These are phyloP conservation scores for Bos javanicus DNA, from an alignment of 2,113 vertebrate species.

Conservation along the genomic window DNA sequence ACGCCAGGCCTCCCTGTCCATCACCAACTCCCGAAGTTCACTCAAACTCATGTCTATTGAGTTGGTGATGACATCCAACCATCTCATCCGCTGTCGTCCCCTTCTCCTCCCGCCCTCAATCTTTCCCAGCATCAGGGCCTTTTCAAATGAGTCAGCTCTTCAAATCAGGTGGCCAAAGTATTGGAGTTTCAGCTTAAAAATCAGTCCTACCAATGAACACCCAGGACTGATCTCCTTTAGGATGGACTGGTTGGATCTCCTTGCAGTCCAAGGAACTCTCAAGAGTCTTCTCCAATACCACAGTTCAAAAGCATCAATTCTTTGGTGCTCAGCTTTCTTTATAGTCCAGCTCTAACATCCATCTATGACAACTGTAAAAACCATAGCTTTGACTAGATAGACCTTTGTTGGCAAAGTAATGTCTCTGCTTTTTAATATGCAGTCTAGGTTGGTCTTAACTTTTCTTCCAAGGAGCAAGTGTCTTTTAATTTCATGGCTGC, in stretches of 20 bases:
- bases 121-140: background rate
- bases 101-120: background rate
- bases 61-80: background rate
- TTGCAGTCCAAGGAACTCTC: background rate
- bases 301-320: background rate
- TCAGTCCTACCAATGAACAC: background rate
- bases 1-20: background rate
- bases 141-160: background rate
- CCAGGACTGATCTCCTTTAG: background rate
- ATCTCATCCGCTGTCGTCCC: background rate
- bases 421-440: background rate
- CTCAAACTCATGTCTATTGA: background rate
- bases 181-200: background rate
- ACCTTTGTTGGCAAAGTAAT: background rate
- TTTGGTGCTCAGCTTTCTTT: background rate
- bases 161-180: fast-evolving
- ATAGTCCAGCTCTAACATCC: background rate
- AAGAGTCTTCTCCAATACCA: background rate
- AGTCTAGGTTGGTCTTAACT: background rate
- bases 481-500: background rate
- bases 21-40: background rate
- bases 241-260: background rate
- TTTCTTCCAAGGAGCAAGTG: background rate
- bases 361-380: background rate
- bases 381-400: background rate